Evolutionary conservation across 2,113 vertebrate species (phyloP), one percentile per base, ranked within the genome.

Genomic region (Melanostigma gelatinosum): DNA sequence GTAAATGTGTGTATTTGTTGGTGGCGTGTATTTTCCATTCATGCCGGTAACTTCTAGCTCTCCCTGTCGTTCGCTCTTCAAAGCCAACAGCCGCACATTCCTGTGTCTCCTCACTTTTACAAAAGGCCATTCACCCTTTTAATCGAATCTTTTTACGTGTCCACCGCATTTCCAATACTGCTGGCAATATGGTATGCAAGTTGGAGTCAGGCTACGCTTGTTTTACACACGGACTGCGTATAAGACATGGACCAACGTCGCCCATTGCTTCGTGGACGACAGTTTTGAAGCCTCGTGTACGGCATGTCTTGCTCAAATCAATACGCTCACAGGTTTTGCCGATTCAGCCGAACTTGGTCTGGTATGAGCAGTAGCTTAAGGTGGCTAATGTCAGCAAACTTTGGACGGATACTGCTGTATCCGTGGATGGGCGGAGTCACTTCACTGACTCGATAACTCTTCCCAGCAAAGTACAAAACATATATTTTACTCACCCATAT

Each of bases 71-170:
- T 69, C 68, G 38, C 24, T 65, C 40, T 24, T 42, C 36, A 66
- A 78, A 78, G 65, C 81, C 72, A 77, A 61, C 75, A 84, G 60
- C 32, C 29, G 68, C 72, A 80, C 75, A 71, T 77, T 77, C 71
- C 71, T 68, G 36, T 4, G 20, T 48, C 67, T 44, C 66, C 54
- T 61, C 52, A 24, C 55, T 50, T 48, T 64, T 11, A 80, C 24
- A 69, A 60, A 72, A 55, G 38, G 16, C 65, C 69, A 54, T 75
- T 80, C 42, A 64, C 24, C 20, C 7, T 22, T 42, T 24, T 68
- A 58, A 80, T 78, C 27, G 40, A 60, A 85, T 71, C 32, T 63
- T 65, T 48, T 3, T 48, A 36, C 60, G 20, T 48, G 46, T 38
- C 36, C 24, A 77, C 2, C n/a, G 5, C 46, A 4, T 36, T 16